Evolutionary conservation across 2,888 invertebrate genomes (phyloP).

Genomic region (Standfussiana lucernea): DNA sequence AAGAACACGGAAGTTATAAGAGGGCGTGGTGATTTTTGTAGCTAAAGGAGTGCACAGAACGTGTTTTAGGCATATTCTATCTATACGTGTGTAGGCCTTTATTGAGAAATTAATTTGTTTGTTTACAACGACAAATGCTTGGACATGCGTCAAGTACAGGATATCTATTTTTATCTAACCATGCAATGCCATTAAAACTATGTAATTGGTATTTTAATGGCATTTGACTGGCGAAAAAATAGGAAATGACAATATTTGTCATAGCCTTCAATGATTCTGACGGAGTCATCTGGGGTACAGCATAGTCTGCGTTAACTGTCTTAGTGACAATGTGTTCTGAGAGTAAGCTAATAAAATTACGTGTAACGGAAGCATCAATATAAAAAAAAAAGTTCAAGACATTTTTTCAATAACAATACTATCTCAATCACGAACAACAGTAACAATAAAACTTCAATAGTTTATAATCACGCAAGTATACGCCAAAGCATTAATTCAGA

Average conservation of each 20-base stretch:
- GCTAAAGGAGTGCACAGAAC: not conserved
- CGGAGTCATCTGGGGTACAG: not conserved
- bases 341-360: not conserved
- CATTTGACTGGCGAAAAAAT: conserved; percentile 2
- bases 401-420: not conserved
- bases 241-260: conserved; percentile 38
- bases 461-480: conserved; percentile 36
- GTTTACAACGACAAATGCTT: not conserved
- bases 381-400: not conserved
- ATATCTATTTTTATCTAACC: conserved; percentile 18
- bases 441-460: conserved; percentile 24
- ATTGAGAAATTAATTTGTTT: not conserved
- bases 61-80: not conserved
- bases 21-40: conserved; percentile 15
- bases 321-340: too few species aligned
- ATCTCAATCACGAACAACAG: not conserved
- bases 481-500: not conserved
- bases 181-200: not conserved
- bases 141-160: conserved; percentile 16
- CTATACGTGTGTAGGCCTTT: not conserved
- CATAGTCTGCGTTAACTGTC: not conserved
- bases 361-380: too few species aligned
- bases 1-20: conserved; percentile 37
- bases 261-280: not conserved
- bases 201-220: not conserved